Conservation (phyloP, 2,888 invertebrate species). For the Protonemura montana region DNA sequence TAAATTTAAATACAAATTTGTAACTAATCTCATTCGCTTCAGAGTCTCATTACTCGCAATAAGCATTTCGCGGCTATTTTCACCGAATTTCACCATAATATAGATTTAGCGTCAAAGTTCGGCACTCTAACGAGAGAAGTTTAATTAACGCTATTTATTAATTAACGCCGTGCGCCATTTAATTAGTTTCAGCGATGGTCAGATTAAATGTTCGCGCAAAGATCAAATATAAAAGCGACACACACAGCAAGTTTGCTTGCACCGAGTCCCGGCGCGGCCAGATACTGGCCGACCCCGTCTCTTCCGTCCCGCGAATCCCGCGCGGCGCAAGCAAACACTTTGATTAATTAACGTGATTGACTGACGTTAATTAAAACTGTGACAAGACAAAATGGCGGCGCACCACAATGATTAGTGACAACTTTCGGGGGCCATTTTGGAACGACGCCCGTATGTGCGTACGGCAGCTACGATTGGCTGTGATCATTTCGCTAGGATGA, state of each 20-base stretch:
- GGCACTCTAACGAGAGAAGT: not conserved
- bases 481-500: not conserved
- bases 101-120: not conserved
- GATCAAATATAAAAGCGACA: not conserved
- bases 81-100: too few relatives aligned
- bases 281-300: too few relatives aligned
- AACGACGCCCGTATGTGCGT: not conserved
- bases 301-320: too few relatives aligned
- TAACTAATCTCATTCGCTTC: too few relatives aligned
- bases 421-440: not conserved
- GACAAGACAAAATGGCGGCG: not conserved
- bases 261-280: too few relatives aligned
- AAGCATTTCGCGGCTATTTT: too few relatives aligned
- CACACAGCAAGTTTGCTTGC: too few relatives aligned
- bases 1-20: too few relatives aligned
- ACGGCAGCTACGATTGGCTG: not conserved
- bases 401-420: not conserved
- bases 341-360: not conserved
- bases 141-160: not conserved
- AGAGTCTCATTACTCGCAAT: too few relatives aligned
- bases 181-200: not conserved
- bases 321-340: not conserved
- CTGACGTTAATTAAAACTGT: constrained; percentile 12
- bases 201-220: not conserved
- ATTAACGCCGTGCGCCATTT: not conserved